A percentile compares a stretch with the other conserved stretches of the same genome.
Conservation (phyloP, 2,797 vertebrate species). For the Knipowitschia caucasica region DNA sequence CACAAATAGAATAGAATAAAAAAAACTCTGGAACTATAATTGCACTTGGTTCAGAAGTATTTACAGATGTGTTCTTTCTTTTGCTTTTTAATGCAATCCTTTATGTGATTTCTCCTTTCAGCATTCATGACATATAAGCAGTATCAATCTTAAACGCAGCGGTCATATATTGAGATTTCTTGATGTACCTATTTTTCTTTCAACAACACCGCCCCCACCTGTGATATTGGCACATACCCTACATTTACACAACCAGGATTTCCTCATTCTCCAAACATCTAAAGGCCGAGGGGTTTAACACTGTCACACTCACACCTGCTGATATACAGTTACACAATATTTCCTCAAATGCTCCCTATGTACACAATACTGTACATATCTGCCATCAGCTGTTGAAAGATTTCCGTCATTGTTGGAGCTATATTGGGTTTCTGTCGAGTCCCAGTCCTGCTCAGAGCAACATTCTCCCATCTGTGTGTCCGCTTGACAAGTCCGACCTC, state of each 20-base stretch:
- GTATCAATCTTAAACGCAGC: too few species aligned
- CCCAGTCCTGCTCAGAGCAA: conserved; percentile 20
- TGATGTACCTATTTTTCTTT: not conserved
- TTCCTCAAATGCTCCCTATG: conserved; percentile 2
- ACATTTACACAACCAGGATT: not conserved
- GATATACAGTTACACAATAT: not conserved
- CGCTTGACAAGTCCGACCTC: conserved; percentile 30
- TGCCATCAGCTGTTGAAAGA: conserved; percentile 6
- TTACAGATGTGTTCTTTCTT: too few species aligned
- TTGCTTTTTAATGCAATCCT: too few species aligned
- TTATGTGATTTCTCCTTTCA: too few species aligned
- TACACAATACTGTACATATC: conserved; percentile 4
- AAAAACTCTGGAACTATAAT: too few species aligned
- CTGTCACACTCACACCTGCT: not conserved
- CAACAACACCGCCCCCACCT: not conserved
- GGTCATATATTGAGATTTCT: not conserved
- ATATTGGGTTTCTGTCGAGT: conserved; percentile 8
- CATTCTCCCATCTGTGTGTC: conserved; percentile 16
- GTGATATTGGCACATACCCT: not conserved
- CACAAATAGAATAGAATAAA: too few species aligned
- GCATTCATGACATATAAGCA: too few species aligned
- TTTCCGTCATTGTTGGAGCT: conserved; percentile 11
- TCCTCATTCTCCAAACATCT: conserved; percentile 1
- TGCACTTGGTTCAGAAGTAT: too few species aligned
- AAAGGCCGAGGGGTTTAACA: not conserved